A percentile compares a stretch with the other conserved stretches of the same genome.
Evolutionary conservation across 2,113 vertebrate genomes (phyloP).

Genomic region (Axis porcinus): DNA sequence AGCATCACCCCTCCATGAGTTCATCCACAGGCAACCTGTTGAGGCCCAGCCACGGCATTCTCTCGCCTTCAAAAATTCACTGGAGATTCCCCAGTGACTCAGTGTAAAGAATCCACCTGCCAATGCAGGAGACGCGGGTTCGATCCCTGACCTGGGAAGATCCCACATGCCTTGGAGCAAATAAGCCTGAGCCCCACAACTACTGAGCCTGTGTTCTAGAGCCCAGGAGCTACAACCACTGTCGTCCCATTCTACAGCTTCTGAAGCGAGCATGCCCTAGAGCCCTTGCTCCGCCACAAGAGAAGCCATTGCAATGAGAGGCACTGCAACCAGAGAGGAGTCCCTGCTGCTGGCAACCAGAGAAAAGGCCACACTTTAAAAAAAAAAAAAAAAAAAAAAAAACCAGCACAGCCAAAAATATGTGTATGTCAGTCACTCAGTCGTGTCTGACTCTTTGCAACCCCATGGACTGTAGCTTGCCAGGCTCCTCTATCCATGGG

Average conservation of each 20-base stretch:
- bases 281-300: neutral
- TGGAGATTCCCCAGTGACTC: neutral
- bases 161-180: neutral
- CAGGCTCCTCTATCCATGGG: neutral
- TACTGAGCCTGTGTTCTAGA: neutral
- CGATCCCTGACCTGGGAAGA: neutral
- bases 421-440: neutral
- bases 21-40: neutral
- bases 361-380: neutral
- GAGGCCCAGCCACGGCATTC: rapidly evolving
- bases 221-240: neutral
- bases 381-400: neutral
- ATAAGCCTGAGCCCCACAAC: neutral
- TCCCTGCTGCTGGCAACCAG: neutral
- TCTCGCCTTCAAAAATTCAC: neutral
- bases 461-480: neutral
- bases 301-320: neutral
- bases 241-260: neutral
- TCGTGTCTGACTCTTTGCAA: rapidly evolving
- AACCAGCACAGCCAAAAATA: neutral
- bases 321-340: neutral
- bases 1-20: rapidly evolving
- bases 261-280: neutral
- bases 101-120: neutral
- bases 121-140: neutral